A percentile compares a stretch with the other conserved stretches of the same genome.
Conservation (phyloP, 1,140 invertebrate genomes). For the Pseudomyrmex gracilis region DNA sequence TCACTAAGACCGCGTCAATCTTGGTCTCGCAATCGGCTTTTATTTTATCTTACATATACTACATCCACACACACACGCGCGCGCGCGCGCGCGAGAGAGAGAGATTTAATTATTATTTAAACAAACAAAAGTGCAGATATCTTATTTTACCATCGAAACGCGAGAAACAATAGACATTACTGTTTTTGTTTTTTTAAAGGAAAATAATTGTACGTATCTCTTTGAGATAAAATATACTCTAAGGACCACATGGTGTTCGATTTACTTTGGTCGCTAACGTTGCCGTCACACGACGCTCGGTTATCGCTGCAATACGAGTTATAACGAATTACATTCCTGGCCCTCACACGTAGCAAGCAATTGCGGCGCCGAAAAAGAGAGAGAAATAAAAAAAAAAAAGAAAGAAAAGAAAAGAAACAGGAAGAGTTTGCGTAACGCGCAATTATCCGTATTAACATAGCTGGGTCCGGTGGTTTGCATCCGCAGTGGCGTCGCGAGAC, state of each 20-base stretch:
- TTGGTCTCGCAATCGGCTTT: constrained; percentile 14
- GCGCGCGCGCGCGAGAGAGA: too few species aligned
- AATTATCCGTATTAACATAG: constrained; percentile 78
- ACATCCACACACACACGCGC: too few species aligned
- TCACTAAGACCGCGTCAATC: constrained; percentile 21
- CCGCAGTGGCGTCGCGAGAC: constrained; percentile 30
- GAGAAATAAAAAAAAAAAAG: neutral
- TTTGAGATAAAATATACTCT: too few species aligned
- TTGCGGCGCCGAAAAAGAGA: neutral
- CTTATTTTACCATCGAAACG: neutral
- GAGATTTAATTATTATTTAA: constrained; percentile 43
- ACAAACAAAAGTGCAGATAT: neutral
- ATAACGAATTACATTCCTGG: constrained; percentile 29
- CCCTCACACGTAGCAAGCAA: constrained; percentile 42
- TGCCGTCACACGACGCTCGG: neutral
- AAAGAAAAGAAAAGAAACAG: constrained; percentile 7
- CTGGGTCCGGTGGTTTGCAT: constrained; percentile 69
- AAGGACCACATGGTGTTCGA: neutral
- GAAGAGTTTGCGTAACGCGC: constrained; percentile 68
- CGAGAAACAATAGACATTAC: too few species aligned
- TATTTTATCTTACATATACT: neutral
- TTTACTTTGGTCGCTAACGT: neutral
- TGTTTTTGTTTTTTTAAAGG: too few species aligned
- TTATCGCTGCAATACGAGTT: neutral
- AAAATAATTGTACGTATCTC: too few species aligned